Base-by-base conservation (phyloP, 2,888 invertebrate species). In the Trissonchulus sp. region DNA sequence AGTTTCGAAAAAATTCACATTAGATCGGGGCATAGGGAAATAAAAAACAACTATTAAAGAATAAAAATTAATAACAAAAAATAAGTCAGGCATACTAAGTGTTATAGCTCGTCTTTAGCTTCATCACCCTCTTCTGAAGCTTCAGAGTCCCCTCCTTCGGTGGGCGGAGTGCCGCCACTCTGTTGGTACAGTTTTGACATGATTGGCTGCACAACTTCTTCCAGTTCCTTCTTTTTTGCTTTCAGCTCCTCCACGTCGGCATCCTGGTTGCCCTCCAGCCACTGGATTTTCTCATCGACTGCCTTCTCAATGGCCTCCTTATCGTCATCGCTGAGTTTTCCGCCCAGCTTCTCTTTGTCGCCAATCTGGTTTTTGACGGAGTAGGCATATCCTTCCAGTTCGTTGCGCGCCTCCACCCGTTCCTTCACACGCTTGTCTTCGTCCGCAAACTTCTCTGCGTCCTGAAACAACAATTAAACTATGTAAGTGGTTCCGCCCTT, bases 401-500 rank as follows among this genome's bases (percentile, higher is more conserved):
- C 96, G 85, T 97, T 97, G 79, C 94, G 90, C 1, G 96, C 91
- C 84, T 97, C 75, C 28, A 75, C 75, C 2, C 23, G 28, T 33
- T 75, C 75, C 62, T 75, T 75, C 35, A 75, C 88, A 86, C 94
- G 94, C 88, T 96, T 96, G 87, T 99, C 99, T 80, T 99, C 98
- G 83, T 98, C 98, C 30, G 97, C 95, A 87, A 97, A 99, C 86
- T 93, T 94, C 88, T 99, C 99, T 0, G 98, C 97, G 84, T 99
- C 98, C 71, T 69, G n/a, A 69, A 69, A n/a, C 33, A 69, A 15
- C 48, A 48, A n/a, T n/a, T n/a, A n/a, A n/a, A n/a, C n/a, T n/a
- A n/a, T n/a, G n/a, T n/a, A n/a, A n/a, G n/a, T n/a, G n/a, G n/a
- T n/a, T n/a, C n/a, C n/a, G n/a, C n/a, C n/a, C n/a, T n/a, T n/a